phyloP scores from a whole-genome alignment of 1,140 invertebrate species.

The Diachasmimorpha longicaudata region DNA sequence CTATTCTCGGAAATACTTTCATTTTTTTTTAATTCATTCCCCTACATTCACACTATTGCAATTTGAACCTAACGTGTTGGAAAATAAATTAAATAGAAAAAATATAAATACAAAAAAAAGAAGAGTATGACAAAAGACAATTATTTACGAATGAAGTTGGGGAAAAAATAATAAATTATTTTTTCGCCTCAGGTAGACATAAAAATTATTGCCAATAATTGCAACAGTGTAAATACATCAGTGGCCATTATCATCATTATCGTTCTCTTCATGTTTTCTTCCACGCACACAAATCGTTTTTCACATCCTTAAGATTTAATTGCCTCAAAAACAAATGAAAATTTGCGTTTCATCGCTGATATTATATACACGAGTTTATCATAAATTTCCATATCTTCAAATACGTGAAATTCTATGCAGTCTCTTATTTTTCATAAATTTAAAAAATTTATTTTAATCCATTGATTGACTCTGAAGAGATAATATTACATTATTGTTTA shows the following conservation, averaged over 20 bases:
- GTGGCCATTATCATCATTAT: conserved; percentile 12
- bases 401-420: conserved; percentile 9
- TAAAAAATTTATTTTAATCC: background rate
- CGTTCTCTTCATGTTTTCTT: background rate
- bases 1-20: conserved; percentile 29
- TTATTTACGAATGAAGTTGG: background rate
- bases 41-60: background rate
- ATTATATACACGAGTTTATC: conserved; percentile 9
- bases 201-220: conserved; percentile 1
- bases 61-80: background rate
- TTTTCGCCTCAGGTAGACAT: background rate
- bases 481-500: background rate
- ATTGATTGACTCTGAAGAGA: background rate
- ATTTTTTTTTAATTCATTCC: conserved; percentile 7
- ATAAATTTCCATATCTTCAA: background rate
- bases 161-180: conserved; percentile 11
- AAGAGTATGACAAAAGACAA: conserved; percentile 1
- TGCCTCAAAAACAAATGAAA: background rate
- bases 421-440: background rate
- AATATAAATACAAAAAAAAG: conserved; percentile 2
- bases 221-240: background rate
- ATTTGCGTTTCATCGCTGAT: background rate
- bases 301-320: background rate
- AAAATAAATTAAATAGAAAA: conserved; percentile 19
- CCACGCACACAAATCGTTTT: background rate